Evolutionary conservation across 2,113 vertebrate genomes (phyloP), one percentile per base, ranked within the genome.

Genomic region (Cololabis saira): DNA sequence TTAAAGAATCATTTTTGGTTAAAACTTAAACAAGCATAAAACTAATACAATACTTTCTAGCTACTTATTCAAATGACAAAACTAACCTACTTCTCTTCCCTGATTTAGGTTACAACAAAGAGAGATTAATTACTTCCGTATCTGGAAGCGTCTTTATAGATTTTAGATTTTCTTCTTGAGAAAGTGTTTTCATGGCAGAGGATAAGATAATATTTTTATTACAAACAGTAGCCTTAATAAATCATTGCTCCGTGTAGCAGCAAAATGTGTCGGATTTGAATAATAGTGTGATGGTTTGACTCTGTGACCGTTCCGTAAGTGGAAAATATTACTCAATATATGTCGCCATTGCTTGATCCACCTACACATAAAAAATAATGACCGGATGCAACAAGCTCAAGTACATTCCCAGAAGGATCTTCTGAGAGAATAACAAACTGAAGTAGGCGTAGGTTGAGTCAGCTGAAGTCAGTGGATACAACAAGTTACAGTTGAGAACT

Each of bases 401-500:
- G n/a, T 57, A 58, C 55, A 64, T 68, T 63, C 72, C 76, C 69
- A 18, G 19, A 48, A 49, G 74, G 41, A 54, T 61, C 71, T 80
- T 72, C 54, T 81, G 73, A 85, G 57, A 56, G 60, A 52, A 64
- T 41, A 60, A 57, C 44, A 56, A 74, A 74, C 48, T 50, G 4
- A 53, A 40, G 74, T 81, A 70, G 78, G 84, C 22, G 61, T 49
- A 21, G 49, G 74, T 58, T 37, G 51, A 76, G 55, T 61, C 58
- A 73, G 69, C 53, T 64, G 48, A 74, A 67, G 45, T n/a, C 42
- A 57, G 53, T 63, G 54, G 55, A 76, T 55, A 40, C 30, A 71
- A 64, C 52, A 71, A 76, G 44, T 72, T 74, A 51, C 47, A 24
- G 52, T 74, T 57, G 19, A 71, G 55, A 73, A 64, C 63, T 68